Conservation (phyloP, 2,113 vertebrate genomes). For the Lipophrys pholis region DNA sequence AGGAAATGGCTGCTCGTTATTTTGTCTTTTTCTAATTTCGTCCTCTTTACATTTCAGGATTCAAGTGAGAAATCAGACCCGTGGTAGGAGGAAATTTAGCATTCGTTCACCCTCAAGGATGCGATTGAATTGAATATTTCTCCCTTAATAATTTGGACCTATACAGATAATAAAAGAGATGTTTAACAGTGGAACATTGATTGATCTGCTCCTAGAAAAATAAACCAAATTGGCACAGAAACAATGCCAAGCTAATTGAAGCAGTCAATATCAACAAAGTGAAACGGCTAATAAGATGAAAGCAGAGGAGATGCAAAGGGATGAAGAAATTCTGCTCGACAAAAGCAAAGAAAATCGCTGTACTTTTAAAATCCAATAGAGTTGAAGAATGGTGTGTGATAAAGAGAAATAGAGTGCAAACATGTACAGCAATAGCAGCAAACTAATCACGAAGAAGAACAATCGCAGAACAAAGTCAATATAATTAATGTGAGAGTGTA, state of each 20-base stretch:
- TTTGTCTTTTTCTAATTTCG: neutral
- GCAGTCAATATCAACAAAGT: conserved; percentile 46
- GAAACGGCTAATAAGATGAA: conserved; percentile 50
- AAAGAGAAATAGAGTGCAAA: conserved; percentile 35
- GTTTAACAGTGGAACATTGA: conserved; percentile 24
- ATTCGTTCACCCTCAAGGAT: neutral
- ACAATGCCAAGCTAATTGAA: conserved; percentile 46
- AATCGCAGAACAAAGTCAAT: conserved; percentile 50
- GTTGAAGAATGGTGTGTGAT: conserved; percentile 33
- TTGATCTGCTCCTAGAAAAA: conserved; percentile 8
- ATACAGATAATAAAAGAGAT: conserved; percentile 1
- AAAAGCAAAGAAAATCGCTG: conserved; percentile 35
- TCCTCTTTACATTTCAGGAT: neutral
- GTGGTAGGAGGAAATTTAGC: neutral
- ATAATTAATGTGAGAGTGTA: conserved; percentile 57
- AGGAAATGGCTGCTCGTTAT: neutral
- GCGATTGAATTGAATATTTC: neutral
- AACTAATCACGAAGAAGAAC: conserved; percentile 45
- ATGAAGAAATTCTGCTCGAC: conserved; percentile 32
- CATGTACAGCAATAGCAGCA: conserved; percentile 26
- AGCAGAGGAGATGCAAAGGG: conserved; percentile 51
- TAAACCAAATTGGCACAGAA: conserved; percentile 30
- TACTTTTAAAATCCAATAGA: conserved; percentile 48
- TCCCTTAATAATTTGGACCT: neutral
- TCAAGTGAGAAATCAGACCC: neutral